Evolutionary conservation across 2,113 vertebrate genomes (phyloP).

Genomic region (Sinocyclocheilus maitianheensis): DNA sequence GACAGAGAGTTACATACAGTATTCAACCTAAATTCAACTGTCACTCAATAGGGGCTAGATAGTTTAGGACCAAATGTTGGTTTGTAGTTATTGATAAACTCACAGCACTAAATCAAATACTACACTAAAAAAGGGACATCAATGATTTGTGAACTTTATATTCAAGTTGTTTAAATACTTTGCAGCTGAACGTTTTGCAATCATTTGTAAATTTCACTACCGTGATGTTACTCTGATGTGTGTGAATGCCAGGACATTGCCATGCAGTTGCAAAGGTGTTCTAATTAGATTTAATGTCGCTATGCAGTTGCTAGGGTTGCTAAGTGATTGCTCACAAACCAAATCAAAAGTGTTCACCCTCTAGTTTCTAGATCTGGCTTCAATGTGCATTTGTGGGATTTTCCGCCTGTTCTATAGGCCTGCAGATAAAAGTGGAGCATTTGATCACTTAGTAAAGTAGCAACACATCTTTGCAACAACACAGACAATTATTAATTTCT

Average conservation of each 20-base stretch:
- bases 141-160: neutral
- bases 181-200: neutral
- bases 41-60: neutral
- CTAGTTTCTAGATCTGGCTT: neutral
- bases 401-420: neutral
- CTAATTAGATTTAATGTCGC: slow-evolving; percentile 11
- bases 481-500: neutral
- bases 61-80: neutral
- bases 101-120: neutral
- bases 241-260: neutral
- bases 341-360: neutral
- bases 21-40: neutral
- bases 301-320: neutral
- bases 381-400: neutral
- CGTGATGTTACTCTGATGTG: neutral
- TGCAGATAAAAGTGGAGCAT: neutral
- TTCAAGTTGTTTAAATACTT: neutral
- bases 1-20: neutral
- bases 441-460: neutral
- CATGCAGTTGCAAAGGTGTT: neutral
- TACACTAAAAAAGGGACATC: neutral
- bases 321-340: slow-evolving; percentile 1
- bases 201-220: neutral
- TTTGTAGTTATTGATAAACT: neutral
- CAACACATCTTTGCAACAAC: neutral